Evolutionary conservation across 2,888 invertebrate genomes (phyloP).

Genomic region (Embidobia sp.): DNA sequence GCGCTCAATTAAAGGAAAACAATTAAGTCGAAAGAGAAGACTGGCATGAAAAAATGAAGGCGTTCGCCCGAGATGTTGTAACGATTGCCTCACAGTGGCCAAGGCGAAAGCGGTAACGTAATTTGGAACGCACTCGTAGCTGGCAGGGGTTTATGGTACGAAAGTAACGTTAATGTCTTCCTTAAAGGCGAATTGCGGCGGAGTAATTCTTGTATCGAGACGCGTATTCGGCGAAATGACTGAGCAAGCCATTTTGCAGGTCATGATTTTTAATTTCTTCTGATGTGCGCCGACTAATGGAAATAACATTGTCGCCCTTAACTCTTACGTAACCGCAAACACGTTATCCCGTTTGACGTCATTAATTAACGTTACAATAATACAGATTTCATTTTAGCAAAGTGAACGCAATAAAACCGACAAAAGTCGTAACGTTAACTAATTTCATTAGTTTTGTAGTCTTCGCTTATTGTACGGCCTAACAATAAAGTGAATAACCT

Average conservation of each 20-base stretch:
- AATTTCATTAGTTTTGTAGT: no score
- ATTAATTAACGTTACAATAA: constrained; percentile 42
- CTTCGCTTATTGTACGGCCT: no score
- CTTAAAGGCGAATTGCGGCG: constrained; percentile 39
- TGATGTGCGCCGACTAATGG: constrained; percentile 45
- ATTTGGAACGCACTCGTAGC: constrained; percentile 14
- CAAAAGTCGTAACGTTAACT: no score
- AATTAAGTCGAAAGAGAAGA: no score
- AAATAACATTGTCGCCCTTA: constrained; percentile 15
- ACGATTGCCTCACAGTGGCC: constrained; percentile 14
- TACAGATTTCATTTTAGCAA: neutral
- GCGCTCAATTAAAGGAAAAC: neutral
- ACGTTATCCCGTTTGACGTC: constrained; percentile 7
- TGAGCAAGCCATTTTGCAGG: constrained; percentile 42
- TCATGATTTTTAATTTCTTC: constrained; percentile 59
- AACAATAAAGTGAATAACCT: no score
- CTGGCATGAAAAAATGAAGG: no score
- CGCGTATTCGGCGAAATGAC: constrained; percentile 40
- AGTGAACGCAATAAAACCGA: neutral
- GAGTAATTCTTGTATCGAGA: constrained; percentile 28
- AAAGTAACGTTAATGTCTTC: constrained; percentile 51
- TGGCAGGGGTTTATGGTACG: constrained; percentile 33
- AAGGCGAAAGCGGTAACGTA: constrained; percentile 17
- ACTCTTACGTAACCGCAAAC: constrained; percentile 23
- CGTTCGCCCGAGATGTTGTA: constrained; percentile 19